These are phyloP conservation scores for Leptopilina syphax DNA, from an alignment of 2,888 invertebrate species.

Conservation along the genomic window DNA sequence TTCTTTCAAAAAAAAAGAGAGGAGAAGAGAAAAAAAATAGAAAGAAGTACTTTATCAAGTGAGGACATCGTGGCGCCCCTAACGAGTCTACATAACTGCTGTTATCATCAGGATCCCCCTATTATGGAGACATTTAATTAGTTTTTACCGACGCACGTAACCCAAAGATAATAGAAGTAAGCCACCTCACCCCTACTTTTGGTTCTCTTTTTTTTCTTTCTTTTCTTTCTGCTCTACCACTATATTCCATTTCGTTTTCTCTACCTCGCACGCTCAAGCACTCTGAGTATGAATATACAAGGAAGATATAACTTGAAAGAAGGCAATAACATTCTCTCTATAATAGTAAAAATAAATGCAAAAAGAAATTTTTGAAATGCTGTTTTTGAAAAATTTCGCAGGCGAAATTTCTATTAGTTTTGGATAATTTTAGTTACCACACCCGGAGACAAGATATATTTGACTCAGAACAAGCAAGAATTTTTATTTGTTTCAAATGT, in stretches of 20 bases:
- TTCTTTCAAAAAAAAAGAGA: constrained; percentile 29
- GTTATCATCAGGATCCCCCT: constrained; percentile 64
- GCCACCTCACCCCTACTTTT: constrained; percentile 46
- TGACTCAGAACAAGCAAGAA: no score
- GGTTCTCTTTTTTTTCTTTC: no score
- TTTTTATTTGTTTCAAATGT: no score
- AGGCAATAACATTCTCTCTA: constrained; percentile 54
- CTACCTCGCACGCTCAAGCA: constrained; percentile 48
- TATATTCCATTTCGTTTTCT: constrained; percentile 48
- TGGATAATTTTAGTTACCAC: no score
- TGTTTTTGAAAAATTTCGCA: no score
- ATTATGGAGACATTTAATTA: constrained; percentile 70
- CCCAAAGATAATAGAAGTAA: constrained; percentile 64
- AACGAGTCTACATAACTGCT: constrained; percentile 52
- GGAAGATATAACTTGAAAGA: constrained; percentile 27
- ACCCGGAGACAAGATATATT: no score
- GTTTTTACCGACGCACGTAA: constrained; percentile 59
- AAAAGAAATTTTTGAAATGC: constrained; percentile 38
- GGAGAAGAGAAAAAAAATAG: constrained; percentile 3
- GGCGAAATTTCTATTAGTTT: no score
- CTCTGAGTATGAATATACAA: constrained; percentile 64
- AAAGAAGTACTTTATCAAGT: constrained; percentile 38
- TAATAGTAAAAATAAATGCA: constrained; percentile 50
- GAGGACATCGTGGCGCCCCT: constrained; percentile 41
- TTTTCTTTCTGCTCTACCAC: not conserved